Evolutionary conservation across 2,113 vertebrate species (phyloP).

Genomic region (Thalassarche chlororhynchos): DNA sequence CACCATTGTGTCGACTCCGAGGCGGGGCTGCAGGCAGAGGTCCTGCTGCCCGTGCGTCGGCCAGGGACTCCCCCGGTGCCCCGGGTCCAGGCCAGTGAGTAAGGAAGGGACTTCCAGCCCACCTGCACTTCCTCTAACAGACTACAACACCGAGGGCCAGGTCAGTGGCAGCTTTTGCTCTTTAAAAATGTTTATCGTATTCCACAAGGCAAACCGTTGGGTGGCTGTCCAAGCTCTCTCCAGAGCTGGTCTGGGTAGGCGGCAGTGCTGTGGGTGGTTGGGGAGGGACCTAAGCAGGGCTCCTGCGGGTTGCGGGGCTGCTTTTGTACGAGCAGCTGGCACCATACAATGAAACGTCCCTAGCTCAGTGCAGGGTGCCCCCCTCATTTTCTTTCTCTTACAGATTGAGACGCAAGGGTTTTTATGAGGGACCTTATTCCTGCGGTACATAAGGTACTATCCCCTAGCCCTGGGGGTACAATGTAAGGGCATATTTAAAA

Average conservation of each 20-base stretch:
- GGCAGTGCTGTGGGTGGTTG: rapidly evolving
- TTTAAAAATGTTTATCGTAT: background rate
- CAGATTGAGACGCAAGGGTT: background rate
- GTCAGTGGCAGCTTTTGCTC: background rate
- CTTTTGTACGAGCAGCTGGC: background rate
- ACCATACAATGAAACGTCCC: background rate
- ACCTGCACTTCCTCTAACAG: background rate
- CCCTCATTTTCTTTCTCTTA: background rate
- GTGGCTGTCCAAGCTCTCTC: background rate
- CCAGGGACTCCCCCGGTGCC: no score
- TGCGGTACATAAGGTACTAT: background rate
- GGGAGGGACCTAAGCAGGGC: background rate
- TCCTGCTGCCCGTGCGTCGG: background rate
- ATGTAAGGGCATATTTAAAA: background rate
- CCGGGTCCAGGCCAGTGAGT: background rate
- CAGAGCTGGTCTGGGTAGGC: background rate
- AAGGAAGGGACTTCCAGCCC: background rate
- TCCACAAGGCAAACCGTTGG: background rate
- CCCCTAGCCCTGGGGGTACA: background rate
- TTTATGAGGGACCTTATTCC: background rate
- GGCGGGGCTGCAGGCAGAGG: background rate
- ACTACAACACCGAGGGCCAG: background rate
- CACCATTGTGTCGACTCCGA: rapidly evolving
- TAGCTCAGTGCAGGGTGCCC: background rate
- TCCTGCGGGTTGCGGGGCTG: background rate